A percentile compares a stretch with the other conserved stretches of the same genome.
phyloP scores from a whole-genome alignment of 2,797 vertebrate genomes.

The Hemitrygon akajei region DNA sequence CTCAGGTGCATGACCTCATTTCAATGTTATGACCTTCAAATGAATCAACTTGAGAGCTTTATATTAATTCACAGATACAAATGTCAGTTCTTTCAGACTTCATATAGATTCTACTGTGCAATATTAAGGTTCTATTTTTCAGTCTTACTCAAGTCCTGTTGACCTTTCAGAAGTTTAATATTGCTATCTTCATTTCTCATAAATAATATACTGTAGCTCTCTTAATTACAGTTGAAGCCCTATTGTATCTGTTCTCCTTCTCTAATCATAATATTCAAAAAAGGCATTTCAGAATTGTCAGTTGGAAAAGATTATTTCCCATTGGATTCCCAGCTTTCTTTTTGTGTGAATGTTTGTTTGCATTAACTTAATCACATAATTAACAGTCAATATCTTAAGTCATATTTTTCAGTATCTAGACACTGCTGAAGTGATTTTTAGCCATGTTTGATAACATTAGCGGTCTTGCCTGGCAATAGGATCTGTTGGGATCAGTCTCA shows the following conservation, averaged over 20 bases:
- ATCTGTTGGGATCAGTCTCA: neutral
- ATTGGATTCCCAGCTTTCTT: neutral
- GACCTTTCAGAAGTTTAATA: neutral
- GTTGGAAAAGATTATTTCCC: neutral
- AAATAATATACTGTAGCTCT: neutral
- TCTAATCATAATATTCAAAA: neutral
- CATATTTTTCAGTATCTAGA: neutral
- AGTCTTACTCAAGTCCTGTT: neutral
- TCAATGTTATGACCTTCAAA: neutral
- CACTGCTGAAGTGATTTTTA: neutral
- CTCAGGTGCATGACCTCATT: neutral
- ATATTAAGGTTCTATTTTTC: neutral
- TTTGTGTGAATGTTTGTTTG: neutral
- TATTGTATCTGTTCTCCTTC: neutral
- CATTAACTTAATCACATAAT: neutral
- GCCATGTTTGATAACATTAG: neutral
- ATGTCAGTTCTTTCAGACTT: neutral
- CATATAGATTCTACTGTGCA: neutral
- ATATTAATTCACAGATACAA: neutral
- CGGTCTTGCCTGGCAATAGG: neutral
- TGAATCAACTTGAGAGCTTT: neutral
- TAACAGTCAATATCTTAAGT: neutral
- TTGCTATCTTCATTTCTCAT: neutral
- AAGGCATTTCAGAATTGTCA: neutral
- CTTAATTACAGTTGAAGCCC: neutral